Evolutionary conservation across 2,797 vertebrate species (phyloP).

Genomic region (Strix occidentalis): DNA sequence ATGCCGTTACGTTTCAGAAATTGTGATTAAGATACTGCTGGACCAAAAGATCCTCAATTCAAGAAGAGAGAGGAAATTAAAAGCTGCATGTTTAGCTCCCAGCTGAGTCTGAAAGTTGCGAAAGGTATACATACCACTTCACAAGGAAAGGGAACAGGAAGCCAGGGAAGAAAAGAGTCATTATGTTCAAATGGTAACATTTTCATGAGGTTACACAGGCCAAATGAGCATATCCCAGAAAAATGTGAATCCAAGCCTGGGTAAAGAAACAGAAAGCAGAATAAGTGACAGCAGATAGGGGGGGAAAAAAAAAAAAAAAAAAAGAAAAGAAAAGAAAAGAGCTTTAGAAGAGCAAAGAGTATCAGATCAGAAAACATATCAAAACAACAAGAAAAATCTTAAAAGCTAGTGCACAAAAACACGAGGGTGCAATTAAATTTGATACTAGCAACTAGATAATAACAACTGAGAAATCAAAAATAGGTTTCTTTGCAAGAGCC

Average conservation of each 20-base stretch:
- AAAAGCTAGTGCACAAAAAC: background rate
- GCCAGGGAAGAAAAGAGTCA: conserved; percentile 45
- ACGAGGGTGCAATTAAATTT: background rate
- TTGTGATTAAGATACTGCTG: background rate
- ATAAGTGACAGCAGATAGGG: background rate
- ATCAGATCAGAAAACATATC: background rate
- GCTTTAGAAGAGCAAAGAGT: background rate
- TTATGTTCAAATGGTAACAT: conserved; percentile 58
- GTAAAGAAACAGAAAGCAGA: conserved; percentile 22
- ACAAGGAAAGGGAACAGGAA: conserved; percentile 66
- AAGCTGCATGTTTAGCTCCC: conserved; percentile 27
- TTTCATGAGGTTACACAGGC: conserved; percentile 30
- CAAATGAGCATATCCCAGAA: conserved; percentile 52
- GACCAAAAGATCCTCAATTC: background rate
- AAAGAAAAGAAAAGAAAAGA: background rate
- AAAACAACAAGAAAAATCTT: background rate
- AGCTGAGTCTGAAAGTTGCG: conserved; percentile 40
- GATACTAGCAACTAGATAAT: background rate
- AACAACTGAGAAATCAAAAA: background rate
- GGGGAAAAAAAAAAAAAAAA: accelerated
- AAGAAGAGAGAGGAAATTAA: conserved; percentile 45
- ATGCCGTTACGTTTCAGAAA: background rate
- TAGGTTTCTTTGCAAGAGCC: background rate
- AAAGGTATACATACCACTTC: conserved; percentile 57
- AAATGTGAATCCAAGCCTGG: conserved; percentile 40